Evolutionary conservation across 2,113 vertebrate genomes (phyloP).

Genomic region (Stictonetta naevosa): DNA sequence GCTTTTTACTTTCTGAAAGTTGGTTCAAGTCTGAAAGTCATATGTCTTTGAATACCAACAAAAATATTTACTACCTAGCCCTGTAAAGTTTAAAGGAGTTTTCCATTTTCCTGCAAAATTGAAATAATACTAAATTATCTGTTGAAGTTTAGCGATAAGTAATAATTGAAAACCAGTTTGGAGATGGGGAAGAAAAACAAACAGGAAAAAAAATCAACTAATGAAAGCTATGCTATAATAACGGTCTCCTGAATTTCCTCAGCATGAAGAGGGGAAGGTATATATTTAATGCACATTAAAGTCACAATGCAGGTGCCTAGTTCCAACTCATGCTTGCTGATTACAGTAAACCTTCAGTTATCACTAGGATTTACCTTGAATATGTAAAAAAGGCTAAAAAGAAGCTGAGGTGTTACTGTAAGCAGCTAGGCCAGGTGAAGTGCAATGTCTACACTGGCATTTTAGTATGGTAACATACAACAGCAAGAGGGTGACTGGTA

Average conservation of each 20-base stretch:
- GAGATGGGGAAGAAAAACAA: not conserved
- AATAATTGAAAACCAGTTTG: not conserved
- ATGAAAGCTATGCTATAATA: not conserved
- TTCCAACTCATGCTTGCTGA: not conserved
- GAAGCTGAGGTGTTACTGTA: not conserved
- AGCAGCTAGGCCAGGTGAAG: not conserved
- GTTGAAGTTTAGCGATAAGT: not conserved
- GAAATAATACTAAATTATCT: not conserved
- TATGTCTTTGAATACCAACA: not conserved
- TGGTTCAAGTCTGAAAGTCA: not conserved
- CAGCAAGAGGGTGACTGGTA: not conserved
- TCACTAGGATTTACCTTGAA: not conserved
- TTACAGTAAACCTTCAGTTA: not conserved
- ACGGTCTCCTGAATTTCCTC: not conserved
- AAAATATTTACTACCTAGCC: not conserved
- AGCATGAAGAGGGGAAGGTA: not conserved
- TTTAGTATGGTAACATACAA: not conserved
- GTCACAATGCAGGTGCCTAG: not conserved
- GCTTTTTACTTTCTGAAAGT: not conserved
- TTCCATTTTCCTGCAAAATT: not conserved
- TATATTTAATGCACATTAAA: not conserved
- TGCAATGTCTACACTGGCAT: not conserved
- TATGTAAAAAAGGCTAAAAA: no score
- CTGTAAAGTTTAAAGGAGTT: not conserved
- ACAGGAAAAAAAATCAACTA: not conserved